These are phyloP conservation scores for Ariolimax columbianus DNA, from an alignment of 2,888 invertebrate genomes.

Conservation along the genomic window DNA sequence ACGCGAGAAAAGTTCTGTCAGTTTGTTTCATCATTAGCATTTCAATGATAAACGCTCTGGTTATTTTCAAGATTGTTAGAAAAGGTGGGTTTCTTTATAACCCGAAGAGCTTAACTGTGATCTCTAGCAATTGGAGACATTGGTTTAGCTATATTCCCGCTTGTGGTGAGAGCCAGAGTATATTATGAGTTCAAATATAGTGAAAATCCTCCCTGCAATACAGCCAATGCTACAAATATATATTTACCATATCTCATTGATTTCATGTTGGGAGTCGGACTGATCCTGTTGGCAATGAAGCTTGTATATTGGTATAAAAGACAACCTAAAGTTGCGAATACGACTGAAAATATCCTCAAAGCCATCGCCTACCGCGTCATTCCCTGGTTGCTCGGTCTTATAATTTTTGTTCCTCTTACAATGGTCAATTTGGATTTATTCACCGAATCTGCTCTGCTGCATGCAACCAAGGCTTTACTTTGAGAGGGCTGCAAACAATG, in stretches of 20 bases:
- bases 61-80: not conserved
- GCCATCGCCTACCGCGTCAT: not conserved
- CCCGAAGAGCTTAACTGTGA: not conserved
- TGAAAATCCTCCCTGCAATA: not conserved
- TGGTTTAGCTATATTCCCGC: not conserved
- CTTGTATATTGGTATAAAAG: not conserved
- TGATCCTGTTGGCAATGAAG: not conserved
- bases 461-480: no score
- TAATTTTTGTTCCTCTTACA: not conserved
- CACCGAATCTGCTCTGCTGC: no score
- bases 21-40: not conserved
- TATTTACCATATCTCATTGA: not conserved
- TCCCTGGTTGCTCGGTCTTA: not conserved
- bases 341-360: not conserved
- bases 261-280: not conserved
- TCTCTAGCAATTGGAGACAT: slow-evolving; percentile 23
- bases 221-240: not conserved
- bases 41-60: not conserved
- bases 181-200: not conserved
- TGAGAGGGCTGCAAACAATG: no score
- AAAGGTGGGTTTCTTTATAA: not conserved
- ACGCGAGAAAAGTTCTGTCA: not conserved
- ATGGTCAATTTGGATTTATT: no score
- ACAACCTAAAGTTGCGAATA: not conserved
- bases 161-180: not conserved